These are phyloP conservation scores for Grammomys dolichurus DNA, from an alignment of 2,113 vertebrate genomes.

Conservation along the genomic window DNA sequence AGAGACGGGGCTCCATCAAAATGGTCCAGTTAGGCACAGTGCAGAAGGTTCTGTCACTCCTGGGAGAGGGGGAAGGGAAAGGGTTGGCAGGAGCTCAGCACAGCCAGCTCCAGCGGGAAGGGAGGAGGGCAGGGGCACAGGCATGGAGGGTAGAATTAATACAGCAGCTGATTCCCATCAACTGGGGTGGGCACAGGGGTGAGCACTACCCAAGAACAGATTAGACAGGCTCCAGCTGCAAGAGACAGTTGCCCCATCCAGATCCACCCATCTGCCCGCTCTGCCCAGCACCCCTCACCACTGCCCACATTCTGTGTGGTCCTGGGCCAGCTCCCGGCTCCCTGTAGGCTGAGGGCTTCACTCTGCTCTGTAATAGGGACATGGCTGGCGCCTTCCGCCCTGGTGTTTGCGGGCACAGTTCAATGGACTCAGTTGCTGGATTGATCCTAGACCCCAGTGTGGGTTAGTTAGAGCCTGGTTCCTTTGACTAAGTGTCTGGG, in stretches of 20 bases:
- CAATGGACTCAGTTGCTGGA: neutral
- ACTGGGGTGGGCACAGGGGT: neutral
- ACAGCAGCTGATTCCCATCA: neutral
- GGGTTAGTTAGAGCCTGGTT: neutral
- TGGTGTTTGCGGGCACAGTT: neutral
- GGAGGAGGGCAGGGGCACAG: neutral
- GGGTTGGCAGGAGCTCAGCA: neutral
- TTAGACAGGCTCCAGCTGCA: neutral
- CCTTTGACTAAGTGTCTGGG: neutral
- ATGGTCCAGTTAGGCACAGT: neutral
- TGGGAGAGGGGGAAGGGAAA: neutral
- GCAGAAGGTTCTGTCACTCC: neutral
- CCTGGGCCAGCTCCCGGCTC: neutral
- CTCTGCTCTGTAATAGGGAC: neutral
- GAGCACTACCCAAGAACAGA: neutral
- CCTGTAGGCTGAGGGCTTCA: neutral
- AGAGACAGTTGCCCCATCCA: neutral
- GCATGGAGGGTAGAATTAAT: neutral
- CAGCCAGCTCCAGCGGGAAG: neutral
- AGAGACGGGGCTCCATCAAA: neutral
- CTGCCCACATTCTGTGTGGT: neutral
- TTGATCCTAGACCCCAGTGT: neutral
- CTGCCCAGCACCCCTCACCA: neutral
- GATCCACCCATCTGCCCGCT: accelerated
- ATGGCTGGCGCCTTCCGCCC: neutral